Base-by-base conservation (phyloP, 2,888 invertebrate genomes). In the Melangyna quadrimaculata region DNA sequence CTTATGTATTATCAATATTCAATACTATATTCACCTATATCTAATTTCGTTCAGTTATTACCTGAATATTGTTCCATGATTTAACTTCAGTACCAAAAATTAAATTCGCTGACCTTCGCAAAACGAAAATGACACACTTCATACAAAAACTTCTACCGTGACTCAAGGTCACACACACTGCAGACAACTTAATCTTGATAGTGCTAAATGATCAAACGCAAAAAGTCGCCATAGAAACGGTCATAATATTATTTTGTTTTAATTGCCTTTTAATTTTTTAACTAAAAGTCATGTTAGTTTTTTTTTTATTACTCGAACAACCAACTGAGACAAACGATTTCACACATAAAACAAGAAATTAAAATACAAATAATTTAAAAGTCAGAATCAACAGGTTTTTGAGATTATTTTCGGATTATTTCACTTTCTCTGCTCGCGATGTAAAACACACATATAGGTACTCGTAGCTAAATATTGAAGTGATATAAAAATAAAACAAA, bases 371-470 rank as follows among this genome's bases (percentile, higher is more conserved):
- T 63, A 29, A 63, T 63, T 22, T 19, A 59, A 59, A 59, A 59
- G 10, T 57, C 29, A 45, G 45, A 45, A 65, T 65, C 65, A 65
- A 65, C 65, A 65, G 45, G 65, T 65, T 65, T 65, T 65, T 3
- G 17, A 19, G 19, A 45, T 29, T 65, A 45, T 45, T 65, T 65
- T 65, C 32, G 45, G 65, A 65, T n/a, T 22, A 59, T 27, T 45
- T 65, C 65, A 65, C 65, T 65, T 65, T 65, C 65, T 14, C 65
- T 45, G 27, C 1, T 29, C 45, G 4, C 45, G 4, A 17, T 65
- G 43, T 45, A 45, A 45, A n/a, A 65, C 19, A 65, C 40, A 61
- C 61, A 37, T 4, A n/a, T n/a, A n/a, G n/a, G n/a, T n/a, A n/a
- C n/a, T n/a, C n/a, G n/a, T n/a, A n/a, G n/a, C n/a, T n/a, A n/a